These are phyloP conservation scores for Idaea aversata DNA, from an alignment of 2,888 invertebrate genomes.

Conservation along the genomic window DNA sequence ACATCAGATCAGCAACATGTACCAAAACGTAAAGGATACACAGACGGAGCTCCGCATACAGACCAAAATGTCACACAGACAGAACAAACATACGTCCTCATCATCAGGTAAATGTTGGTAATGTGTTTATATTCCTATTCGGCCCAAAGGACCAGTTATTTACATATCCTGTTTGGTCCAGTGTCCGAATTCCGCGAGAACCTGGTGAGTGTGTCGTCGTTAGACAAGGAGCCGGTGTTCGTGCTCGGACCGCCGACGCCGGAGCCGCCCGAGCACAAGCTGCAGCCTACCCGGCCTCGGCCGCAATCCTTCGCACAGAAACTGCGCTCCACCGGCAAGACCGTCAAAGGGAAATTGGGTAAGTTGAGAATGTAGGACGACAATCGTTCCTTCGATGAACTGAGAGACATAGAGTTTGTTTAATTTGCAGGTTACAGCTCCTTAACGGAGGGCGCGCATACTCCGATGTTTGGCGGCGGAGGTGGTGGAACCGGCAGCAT, in stretches of 20 bases:
- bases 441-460: slow-evolving; percentile 86
- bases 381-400: not conserved
- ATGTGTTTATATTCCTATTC: not conserved
- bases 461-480: slow-evolving; percentile 77
- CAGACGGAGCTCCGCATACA: slow-evolving; percentile 91
- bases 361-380: slow-evolving; percentile 11
- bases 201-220: slow-evolving; percentile 66
- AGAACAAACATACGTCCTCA: slow-evolving; percentile 62
- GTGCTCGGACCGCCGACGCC: slow-evolving; percentile 60
- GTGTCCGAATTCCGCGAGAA: slow-evolving; percentile 84
- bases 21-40: slow-evolving; percentile 97
- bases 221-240: slow-evolving; percentile 62
- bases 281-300: slow-evolving; percentile 54
- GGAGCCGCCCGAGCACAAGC: slow-evolving; percentile 39
- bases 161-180: slow-evolving; percentile 29
- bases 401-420: not conserved
- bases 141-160: too few relatives aligned
- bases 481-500: slow-evolving; percentile 17
- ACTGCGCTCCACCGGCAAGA: slow-evolving; percentile 90
- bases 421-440: slow-evolving; percentile 85
- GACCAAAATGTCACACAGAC: slow-evolving; percentile 61
- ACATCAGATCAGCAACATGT: slow-evolving; percentile 98
- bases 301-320: slow-evolving; percentile 95
- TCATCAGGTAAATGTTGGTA: slow-evolving; percentile 51
- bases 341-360: slow-evolving; percentile 86